Percentiles rank a stretch among this genome's conserved stretches.
These are phyloP conservation scores for Sebastolobus alascanus DNA, from an alignment of 2,797 vertebrate genomes.

Conservation along the genomic window DNA sequence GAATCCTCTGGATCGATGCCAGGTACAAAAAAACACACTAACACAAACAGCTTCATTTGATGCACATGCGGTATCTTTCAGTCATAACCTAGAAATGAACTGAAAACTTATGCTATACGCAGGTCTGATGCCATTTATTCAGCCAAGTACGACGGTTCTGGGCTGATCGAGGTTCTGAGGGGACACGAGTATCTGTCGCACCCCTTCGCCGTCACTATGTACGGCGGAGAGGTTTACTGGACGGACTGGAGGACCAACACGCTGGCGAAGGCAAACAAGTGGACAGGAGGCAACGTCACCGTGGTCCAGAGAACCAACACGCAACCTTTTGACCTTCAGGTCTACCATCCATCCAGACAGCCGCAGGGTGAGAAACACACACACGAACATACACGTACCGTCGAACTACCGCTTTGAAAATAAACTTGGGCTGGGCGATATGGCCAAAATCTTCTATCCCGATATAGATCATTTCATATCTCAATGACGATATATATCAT, in stretches of 20 bases:
- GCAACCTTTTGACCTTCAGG: conserved; percentile 96
- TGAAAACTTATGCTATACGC: neutral
- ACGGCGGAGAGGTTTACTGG: conserved; percentile 97
- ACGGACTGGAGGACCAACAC: conserved; percentile 98
- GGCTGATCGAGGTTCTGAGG: conserved; percentile 93
- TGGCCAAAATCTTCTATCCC: no score
- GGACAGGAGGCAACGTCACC: conserved; percentile 96
- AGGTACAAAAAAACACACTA: conserved; percentile 82
- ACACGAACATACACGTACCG: neutral
- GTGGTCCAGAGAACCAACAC: conserved; percentile 98
- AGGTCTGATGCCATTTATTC: conserved; percentile 98
- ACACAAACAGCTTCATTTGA: neutral
- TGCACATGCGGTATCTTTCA: neutral
- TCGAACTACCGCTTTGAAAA: accelerated
- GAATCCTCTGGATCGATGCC: conserved; percentile 98
- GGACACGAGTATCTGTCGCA: conserved; percentile 97
- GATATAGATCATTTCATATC: no score
- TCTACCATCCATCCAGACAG: conserved; percentile 95
- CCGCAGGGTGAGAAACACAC: conserved; percentile 87
- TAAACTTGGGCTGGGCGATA: no score
- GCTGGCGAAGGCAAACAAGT: conserved; percentile 96
- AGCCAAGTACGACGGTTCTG: conserved; percentile 93
- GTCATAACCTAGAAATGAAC: neutral
- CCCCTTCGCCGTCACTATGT: conserved; percentile 95
- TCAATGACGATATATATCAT: no score